These are phyloP conservation scores for Epinephelus moara DNA, from an alignment of 2,113 vertebrate species.

Conservation along the genomic window DNA sequence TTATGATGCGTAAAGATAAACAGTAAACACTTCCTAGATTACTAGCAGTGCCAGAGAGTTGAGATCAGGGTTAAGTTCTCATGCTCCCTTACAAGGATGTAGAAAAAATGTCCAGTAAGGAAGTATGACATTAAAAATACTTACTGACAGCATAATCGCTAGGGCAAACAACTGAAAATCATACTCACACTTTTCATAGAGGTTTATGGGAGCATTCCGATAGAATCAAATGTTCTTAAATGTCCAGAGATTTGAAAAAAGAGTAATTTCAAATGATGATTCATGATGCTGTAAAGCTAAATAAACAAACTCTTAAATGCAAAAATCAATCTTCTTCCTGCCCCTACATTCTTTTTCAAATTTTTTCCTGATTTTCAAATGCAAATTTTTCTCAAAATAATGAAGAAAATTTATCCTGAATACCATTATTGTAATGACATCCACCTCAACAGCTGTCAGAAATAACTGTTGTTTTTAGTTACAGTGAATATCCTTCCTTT, in stretches of 20 bases:
- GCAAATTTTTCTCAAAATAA: not conserved
- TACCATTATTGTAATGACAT: not conserved
- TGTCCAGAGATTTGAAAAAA: not conserved
- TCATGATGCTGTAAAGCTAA: not conserved
- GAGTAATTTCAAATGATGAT: not conserved
- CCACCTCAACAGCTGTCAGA: not conserved
- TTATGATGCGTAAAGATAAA: not conserved
- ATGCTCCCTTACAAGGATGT: not conserved
- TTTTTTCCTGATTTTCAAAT: not conserved
- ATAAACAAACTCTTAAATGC: not conserved
- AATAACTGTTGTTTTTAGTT: not conserved
- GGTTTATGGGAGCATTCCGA: not conserved
- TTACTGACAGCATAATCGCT: not conserved
- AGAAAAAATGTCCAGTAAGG: not conserved
- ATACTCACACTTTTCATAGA: not conserved
- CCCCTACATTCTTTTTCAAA: not conserved
- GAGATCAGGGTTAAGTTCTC: not conserved
- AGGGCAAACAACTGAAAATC: not conserved
- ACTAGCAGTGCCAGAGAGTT: not conserved
- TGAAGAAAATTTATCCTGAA: not conserved
- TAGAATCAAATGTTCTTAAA: slow-evolving; percentile 11
- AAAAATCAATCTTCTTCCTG: not conserved
- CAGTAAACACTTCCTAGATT: not conserved
- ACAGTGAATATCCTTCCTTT: not conserved
- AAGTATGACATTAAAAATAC: not conserved